Evolutionary conservation across 2,797 vertebrate genomes (phyloP), one percentile per base, ranked within the genome.

Genomic region (Acropternis orthonyx): DNA sequence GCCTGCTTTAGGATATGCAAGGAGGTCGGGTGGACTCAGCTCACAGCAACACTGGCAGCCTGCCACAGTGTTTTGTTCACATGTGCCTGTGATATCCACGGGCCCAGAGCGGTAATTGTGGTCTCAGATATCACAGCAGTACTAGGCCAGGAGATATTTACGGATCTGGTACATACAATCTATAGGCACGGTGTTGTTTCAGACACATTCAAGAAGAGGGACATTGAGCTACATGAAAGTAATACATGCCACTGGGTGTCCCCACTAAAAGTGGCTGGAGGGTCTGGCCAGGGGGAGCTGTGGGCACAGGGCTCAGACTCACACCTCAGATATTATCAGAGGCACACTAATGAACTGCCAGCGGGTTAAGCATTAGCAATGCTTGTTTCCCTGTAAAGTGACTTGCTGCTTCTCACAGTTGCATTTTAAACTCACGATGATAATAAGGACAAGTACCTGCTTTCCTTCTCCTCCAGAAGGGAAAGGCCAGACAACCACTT

Each of bases 91-190:
- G 77, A 92, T 69, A 84, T 76, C 76, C 77, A 76, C 5, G 36
- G 56, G 48, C 23, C 37, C 66, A 63, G 84, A 92, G 83, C 67
- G 67, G 80, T 84, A 96, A 92, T 79, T 41, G 54, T 3, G 43
- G 74, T 74, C 90, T 95, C 94, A 82, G 54, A 44, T 95, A 95
- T 94, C 92, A 88, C 83, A 94, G 88, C 14, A 68, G 65, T 88
- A 54, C 77, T 68, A 78, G 56, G 15, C 69, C 66, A 84, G 71
- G 58, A 88, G 65, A 67, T 91, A 86, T 91, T 89, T 91, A 46
- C 49, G 73, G 68, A 68, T 93, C 66, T 58, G 36, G 78, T 58
- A 52, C 0, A 1, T 66, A 84, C 17, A 21, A 32, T 51, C 62
- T 59, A 74, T 34, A 82, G 43, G 72, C 77, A 77, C 24, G 63